Evolutionary conservation across 2,797 vertebrate species (phyloP).

Genomic region (Sebastes umbrosus): DNA sequence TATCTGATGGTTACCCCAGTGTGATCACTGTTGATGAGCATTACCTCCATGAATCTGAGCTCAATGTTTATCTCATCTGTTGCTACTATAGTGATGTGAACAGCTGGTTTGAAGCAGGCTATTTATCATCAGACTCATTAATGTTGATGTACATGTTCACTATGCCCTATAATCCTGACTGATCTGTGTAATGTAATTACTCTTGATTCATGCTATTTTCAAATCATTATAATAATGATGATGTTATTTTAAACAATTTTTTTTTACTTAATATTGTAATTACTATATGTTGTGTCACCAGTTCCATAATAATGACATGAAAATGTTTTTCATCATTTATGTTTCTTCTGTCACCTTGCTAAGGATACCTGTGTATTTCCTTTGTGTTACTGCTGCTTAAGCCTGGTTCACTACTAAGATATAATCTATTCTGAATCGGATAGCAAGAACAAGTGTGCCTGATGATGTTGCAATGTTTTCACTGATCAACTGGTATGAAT

Average conservation of each 20-base stretch:
- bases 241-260: not conserved
- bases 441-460: slow-evolving; percentile 1
- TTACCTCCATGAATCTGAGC: slow-evolving; percentile 25
- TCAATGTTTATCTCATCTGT: slow-evolving; percentile 38
- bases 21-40: not conserved
- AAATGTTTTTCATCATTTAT: not conserved
- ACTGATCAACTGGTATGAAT: slow-evolving; percentile 63
- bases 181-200: not conserved
- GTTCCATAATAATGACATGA: not conserved
- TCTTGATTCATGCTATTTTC: not conserved
- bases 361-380: not conserved
- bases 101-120: not conserved
- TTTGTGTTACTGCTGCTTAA: not conserved
- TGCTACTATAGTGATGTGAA: slow-evolving; percentile 26
- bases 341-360: not conserved
- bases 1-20: not conserved
- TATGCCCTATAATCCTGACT: not conserved
- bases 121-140: not conserved
- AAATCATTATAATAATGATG: not conserved
- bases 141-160: not conserved
- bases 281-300: not conserved
- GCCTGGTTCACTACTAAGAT: not conserved
- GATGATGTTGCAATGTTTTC: slow-evolving; percentile 61
- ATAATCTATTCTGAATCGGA: not conserved
- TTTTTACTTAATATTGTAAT: not conserved